These are phyloP conservation scores for Uloborus diversus DNA, from an alignment of 1,140 invertebrate genomes.

Conservation along the genomic window DNA sequence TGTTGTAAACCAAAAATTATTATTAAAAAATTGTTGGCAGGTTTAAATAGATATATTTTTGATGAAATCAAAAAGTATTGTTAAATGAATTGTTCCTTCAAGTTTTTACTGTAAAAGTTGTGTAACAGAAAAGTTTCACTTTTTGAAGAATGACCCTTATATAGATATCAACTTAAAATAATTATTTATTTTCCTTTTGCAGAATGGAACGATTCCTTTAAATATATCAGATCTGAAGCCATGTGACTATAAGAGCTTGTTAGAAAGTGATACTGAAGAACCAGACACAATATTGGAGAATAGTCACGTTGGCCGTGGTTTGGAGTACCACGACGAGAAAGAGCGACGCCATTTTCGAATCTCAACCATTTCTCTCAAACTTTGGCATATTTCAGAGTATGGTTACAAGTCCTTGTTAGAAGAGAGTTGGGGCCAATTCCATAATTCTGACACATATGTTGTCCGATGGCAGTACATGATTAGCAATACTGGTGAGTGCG, in stretches of 20 bases:
- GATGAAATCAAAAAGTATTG: too few species aligned
- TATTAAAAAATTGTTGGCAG: too few species aligned
- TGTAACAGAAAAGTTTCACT: too few species aligned
- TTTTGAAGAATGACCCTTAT: too few species aligned
- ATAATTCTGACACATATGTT: slow-evolving; percentile 86
- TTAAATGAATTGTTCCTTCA: too few species aligned
- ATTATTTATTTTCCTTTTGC: slow-evolving; percentile 47
- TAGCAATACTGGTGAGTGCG: slow-evolving; percentile 74
- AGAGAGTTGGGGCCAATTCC: slow-evolving; percentile 78
- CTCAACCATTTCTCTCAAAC: slow-evolving; percentile 71
- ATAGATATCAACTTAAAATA: too few species aligned
- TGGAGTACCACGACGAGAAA: slow-evolving; percentile 76
- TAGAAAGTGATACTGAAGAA: slow-evolving; percentile 69
- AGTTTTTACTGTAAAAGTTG: too few species aligned
- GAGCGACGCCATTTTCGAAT: slow-evolving; percentile 74
- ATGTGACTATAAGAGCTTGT: slow-evolving; percentile 77
- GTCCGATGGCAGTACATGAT: slow-evolving; percentile 89
- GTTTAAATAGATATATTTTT: too few species aligned
- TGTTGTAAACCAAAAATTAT: too few species aligned
- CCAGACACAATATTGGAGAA: slow-evolving; percentile 86
- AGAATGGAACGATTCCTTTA: slow-evolving; percentile 56
- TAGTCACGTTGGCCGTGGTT: slow-evolving; percentile 83
- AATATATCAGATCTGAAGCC: slow-evolving; percentile 73
- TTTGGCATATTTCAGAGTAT: slow-evolving; percentile 88
- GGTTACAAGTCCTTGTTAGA: slow-evolving; percentile 74